Conservation (phyloP, 2,888 invertebrate genomes). For the Steinernema scapterisci region DNA sequence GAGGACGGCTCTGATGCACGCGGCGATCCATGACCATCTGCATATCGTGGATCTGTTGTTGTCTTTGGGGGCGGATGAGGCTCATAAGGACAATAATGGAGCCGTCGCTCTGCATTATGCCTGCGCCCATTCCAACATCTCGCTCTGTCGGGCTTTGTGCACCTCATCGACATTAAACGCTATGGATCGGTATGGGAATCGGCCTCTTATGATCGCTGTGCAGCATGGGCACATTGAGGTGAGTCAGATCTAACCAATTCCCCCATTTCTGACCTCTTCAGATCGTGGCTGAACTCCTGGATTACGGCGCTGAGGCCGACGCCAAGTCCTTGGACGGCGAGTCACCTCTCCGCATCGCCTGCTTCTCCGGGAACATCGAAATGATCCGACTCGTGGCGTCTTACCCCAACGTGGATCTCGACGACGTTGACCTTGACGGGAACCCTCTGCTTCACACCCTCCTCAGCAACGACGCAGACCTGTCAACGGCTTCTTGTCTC, state of each 20-base stretch:
- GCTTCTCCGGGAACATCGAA: conserved; percentile 78
- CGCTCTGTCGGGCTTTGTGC: conserved; percentile 42
- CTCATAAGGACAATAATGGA: conserved; percentile 56
- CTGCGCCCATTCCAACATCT: conserved; percentile 43
- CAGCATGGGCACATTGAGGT: conserved; percentile 46
- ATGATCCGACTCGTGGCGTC: conserved; percentile 29
- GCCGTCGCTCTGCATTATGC: conserved; percentile 54
- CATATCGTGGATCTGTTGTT: conserved; percentile 48
- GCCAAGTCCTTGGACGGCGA: conserved; percentile 79
- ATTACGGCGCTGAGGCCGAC: conserved; percentile 72
- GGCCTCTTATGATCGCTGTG: conserved; percentile 49
- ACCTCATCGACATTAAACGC: conserved; percentile 47
- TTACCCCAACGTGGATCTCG: conserved; percentile 41
- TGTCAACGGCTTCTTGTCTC: conserved; percentile 79
- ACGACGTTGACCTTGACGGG: conserved; percentile 48
- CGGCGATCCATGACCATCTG: conserved; percentile 50
- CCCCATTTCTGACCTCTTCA: neutral
- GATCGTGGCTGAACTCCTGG: conserved; percentile 75
- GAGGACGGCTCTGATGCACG: conserved; percentile 52
- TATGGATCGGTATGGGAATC: conserved; percentile 49
- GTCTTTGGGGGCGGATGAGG: conserved; percentile 51
- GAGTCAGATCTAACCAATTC: neutral
- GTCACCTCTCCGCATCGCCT: conserved; percentile 74
- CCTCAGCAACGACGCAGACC: conserved; percentile 42
- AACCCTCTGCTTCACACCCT: conserved; percentile 49